A percentile compares a stretch with the other conserved stretches of the same genome.
Evolutionary conservation across 23 tunicate genomes (phyloP).

Genomic region (Oikopleura albicans): DNA sequence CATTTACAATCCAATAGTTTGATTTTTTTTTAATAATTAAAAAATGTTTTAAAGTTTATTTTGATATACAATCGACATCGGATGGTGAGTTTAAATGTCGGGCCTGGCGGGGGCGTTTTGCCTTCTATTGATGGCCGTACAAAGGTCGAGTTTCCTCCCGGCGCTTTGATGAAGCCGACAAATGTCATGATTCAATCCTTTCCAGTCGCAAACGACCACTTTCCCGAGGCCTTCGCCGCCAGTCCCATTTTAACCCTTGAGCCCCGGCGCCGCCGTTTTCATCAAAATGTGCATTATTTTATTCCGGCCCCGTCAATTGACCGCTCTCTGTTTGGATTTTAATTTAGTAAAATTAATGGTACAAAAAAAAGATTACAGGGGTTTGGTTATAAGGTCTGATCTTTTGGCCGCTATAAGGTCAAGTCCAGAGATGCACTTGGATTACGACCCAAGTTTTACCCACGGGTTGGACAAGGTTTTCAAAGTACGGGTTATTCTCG

Average conservation of each 20-base stretch:
- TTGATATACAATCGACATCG: neutral
- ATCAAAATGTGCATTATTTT: neutral
- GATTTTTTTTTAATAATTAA: no score
- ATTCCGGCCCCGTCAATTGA: neutral
- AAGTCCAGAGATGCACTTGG: no score
- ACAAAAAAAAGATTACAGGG: no score
- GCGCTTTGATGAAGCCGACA: neutral
- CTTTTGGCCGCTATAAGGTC: no score
- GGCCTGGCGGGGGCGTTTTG: neutral
- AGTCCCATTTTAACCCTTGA: neutral
- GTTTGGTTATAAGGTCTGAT: no score
- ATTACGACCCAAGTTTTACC: no score
- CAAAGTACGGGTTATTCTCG: no score
- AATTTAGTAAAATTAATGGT: no score
- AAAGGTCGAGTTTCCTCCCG: neutral
- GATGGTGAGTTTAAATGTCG: neutral
- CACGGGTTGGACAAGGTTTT: no score
- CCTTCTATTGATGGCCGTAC: neutral
- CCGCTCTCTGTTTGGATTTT: neutral
- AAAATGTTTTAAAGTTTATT: neutral
- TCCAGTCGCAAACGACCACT: neutral
- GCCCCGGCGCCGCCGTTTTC: neutral
- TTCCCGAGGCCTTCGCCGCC: neutral
- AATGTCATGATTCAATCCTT: conserved; percentile 5
- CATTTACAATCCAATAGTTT: no score